Conservation (phyloP, 2,113 vertebrate species). For the Odontesthes bonariensis region DNA sequence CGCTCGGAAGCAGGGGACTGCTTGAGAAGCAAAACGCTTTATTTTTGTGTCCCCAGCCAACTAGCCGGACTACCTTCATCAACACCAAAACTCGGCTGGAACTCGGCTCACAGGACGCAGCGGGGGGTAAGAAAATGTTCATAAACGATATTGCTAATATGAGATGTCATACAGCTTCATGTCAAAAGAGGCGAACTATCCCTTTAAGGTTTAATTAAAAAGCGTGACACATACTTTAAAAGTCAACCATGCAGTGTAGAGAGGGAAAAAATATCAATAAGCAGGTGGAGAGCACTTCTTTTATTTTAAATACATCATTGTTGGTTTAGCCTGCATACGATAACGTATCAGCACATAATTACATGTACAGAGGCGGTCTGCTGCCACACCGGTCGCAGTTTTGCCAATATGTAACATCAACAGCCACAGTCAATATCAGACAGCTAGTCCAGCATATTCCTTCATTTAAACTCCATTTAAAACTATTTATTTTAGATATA, state of each 20-base stretch:
- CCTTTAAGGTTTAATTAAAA: no score
- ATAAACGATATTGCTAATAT: no score
- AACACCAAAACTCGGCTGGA: no score
- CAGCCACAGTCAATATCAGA: slow-evolving; percentile 65
- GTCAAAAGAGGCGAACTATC: no score
- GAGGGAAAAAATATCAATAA: background rate
- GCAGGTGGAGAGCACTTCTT: slow-evolving; percentile 76
- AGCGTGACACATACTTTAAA: background rate
- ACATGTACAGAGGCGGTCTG: slow-evolving; percentile 71
- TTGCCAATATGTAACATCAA: slow-evolving; percentile 60
- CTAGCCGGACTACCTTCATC: no score
- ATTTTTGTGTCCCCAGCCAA: no score
- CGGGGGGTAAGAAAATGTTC: no score
- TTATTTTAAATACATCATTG: slow-evolving; percentile 77
- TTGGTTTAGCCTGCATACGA: slow-evolving; percentile 74
- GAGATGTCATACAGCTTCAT: no score
- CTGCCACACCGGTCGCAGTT: slow-evolving; percentile 53
- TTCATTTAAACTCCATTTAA: slow-evolving; percentile 73
- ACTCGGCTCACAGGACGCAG: no score
- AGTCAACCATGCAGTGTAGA: background rate
- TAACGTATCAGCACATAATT: slow-evolving; percentile 73
- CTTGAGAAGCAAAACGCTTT: no score
- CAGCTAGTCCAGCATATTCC: slow-evolving; percentile 48
- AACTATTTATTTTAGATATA: slow-evolving; percentile 68
- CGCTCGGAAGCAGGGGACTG: no score